Conservation (phyloP, 1,140 invertebrate species). For the Bactericera cockerelli region DNA sequence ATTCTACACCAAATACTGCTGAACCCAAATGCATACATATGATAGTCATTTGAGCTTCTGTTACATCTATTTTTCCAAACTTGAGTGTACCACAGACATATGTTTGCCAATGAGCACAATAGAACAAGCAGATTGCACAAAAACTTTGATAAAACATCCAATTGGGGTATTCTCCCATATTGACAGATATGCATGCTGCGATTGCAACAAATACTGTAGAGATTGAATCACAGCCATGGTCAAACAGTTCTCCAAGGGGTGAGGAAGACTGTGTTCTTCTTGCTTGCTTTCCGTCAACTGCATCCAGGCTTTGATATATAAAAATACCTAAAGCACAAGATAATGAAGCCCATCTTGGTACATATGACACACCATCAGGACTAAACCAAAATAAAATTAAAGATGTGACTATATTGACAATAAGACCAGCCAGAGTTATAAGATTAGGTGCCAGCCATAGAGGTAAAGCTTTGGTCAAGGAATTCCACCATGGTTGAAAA, state of each 20-base stretch:
- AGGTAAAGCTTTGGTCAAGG: slow-evolving; percentile 80
- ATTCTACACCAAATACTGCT: slow-evolving; percentile 62
- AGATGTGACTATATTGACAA: slow-evolving; percentile 86
- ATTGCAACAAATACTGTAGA: slow-evolving; percentile 92
- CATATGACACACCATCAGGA: slow-evolving; percentile 52
- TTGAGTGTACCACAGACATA: slow-evolving; percentile 88
- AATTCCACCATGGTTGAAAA: slow-evolving; percentile 94
- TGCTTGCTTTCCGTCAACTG: slow-evolving; percentile 99
- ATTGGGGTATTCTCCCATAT: slow-evolving; percentile 74
- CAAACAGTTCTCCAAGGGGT: slow-evolving; percentile 94
- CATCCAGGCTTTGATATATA: slow-evolving; percentile 96
- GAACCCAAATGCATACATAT: slow-evolving; percentile 79
- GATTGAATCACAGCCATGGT: slow-evolving; percentile 98
- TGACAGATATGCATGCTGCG: slow-evolving; percentile 79
- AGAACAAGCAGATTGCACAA: slow-evolving; percentile 86
- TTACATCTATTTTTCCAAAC: slow-evolving; percentile 94
- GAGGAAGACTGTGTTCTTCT: slow-evolving; percentile 80
- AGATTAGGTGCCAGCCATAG: slow-evolving; percentile 95
- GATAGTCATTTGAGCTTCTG: slow-evolving; percentile 91
- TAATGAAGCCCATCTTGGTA: slow-evolving; percentile 82
- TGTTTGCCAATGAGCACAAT: slow-evolving; percentile 98
- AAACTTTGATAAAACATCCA: slow-evolving; percentile 88
- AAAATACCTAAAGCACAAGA: slow-evolving; percentile 88
- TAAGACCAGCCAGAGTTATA: slow-evolving; percentile 83
- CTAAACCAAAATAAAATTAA: slow-evolving; percentile 78